A percentile compares a stretch with the other conserved stretches of the same genome.
phyloP scores from a whole-genome alignment of 1,140 invertebrate species.

The Sarcophaga peregrina region DNA sequence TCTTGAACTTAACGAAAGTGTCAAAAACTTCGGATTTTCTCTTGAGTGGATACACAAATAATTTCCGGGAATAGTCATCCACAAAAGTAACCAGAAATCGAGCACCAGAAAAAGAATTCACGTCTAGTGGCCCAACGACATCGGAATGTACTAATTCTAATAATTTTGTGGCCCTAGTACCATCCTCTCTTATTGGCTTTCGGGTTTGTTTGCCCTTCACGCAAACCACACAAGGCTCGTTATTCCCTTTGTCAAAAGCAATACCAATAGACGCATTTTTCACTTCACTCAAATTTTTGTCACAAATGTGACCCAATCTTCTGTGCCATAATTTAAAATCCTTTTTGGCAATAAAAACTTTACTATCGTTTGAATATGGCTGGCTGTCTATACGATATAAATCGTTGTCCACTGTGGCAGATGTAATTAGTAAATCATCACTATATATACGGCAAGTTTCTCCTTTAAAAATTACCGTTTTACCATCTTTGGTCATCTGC shows the following conservation, averaged over 20 bases:
- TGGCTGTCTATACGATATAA: slow-evolving; percentile 27
- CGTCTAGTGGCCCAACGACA: no score
- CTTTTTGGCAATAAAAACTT: neutral
- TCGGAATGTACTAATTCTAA: neutral
- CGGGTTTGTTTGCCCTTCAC: no score
- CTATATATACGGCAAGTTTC: slow-evolving; percentile 7
- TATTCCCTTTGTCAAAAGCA: no score
- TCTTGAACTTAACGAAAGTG: neutral
- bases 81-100: slow-evolving; percentile 60
- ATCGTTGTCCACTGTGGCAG: slow-evolving; percentile 25
- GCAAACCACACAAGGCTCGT: no score
- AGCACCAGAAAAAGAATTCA: neutral
- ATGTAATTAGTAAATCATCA: neutral
- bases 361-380: slow-evolving; percentile 45
- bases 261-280: neutral
- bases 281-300: slow-evolving; percentile 31
- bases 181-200: neutral
- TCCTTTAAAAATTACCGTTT: slow-evolving; percentile 21
- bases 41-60: neutral
- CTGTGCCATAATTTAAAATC: slow-evolving; percentile 3
- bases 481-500: slow-evolving; percentile 21
- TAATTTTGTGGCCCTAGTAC: neutral
- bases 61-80: neutral
- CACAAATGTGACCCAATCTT: slow-evolving; percentile 20
- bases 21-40: neutral